Evolutionary conservation across 2,888 invertebrate genomes (phyloP), one percentile per base, ranked within the genome.

Genomic region (Dimorphilus gyrociliatus): DNA sequence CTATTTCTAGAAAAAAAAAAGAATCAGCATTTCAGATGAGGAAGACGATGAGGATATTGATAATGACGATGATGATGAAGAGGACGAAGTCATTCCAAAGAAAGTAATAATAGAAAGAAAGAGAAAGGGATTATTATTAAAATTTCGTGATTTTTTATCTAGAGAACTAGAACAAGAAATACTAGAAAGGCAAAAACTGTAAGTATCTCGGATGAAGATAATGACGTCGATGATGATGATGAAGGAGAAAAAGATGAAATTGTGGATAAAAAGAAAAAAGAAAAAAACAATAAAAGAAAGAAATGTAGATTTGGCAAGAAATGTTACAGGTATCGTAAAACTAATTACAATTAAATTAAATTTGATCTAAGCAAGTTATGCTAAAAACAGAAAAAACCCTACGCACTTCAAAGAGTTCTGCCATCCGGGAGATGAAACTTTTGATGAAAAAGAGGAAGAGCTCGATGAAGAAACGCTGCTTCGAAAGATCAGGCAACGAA

Each of bases 341-440:
- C n/a, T 27, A 13, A 7, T 17, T 10, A 7, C 6, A 6, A 14
- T 25, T 19, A 12, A 34, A 30, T 30, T 25, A 27, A 16, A 27
- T 35, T 18, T 30, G 24, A 6, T 12, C 15, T 17, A 23, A 6
- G n/a, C 6, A 17, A 10, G 10, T 19, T 17, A 19, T 7, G 6
- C 2, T 16, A 8, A 13, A 12, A 16, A n/a, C 34, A 52, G 53
- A 32, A 56, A 56, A 45, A 56, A 56, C 33, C 52, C 55, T 8
- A 48, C 38, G 21, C 57, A 57, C 33, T 52, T 51, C 29, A 38
- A 49, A 23, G 50, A 53, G 25, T 52, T 45, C 33, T 49, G 50
- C 28, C 57, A 57, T 36, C 55, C 57, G 14, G 53, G 51, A 12
- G 55, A 55, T 34, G 40, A 43, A 8, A 48, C 46, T 13, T 53